Evolutionary conservation across 2,113 vertebrate genomes (phyloP).

Genomic region (Pagrus major): DNA sequence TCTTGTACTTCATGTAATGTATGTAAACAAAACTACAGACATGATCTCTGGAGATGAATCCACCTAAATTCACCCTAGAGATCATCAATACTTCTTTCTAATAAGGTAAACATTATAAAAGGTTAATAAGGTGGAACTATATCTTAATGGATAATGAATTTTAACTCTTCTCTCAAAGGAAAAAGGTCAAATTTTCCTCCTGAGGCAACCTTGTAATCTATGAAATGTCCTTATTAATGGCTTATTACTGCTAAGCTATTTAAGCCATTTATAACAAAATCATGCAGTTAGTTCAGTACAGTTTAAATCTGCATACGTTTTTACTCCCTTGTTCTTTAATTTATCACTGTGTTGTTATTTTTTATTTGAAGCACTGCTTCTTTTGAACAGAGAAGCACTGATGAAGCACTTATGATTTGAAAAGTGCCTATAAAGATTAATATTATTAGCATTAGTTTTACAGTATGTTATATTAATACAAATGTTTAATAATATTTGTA

Average conservation of each 20-base stretch:
- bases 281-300: too few relatives aligned
- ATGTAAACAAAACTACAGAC: neutral
- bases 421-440: too few relatives aligned
- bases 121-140: neutral
- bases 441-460: too few relatives aligned
- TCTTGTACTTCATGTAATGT: neutral
- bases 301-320: too few relatives aligned
- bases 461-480: too few relatives aligned
- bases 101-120: neutral
- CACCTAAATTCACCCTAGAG: neutral
- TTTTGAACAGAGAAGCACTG: too few relatives aligned
- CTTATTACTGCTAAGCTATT: neutral
- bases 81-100: neutral
- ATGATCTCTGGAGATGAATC: neutral
- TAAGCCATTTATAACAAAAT: too few relatives aligned
- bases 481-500: too few relatives aligned
- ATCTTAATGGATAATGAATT: neutral
- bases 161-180: neutral
- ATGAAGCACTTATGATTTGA: too few relatives aligned
- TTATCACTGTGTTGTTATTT: too few relatives aligned
- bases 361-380: too few relatives aligned
- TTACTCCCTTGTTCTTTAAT: too few relatives aligned
- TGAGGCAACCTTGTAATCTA: neutral
- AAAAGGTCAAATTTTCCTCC: neutral
- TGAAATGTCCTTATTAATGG: neutral